These are phyloP conservation scores for Atractosteus spatula DNA, from an alignment of 2,113 vertebrate genomes.

Conservation along the genomic window DNA sequence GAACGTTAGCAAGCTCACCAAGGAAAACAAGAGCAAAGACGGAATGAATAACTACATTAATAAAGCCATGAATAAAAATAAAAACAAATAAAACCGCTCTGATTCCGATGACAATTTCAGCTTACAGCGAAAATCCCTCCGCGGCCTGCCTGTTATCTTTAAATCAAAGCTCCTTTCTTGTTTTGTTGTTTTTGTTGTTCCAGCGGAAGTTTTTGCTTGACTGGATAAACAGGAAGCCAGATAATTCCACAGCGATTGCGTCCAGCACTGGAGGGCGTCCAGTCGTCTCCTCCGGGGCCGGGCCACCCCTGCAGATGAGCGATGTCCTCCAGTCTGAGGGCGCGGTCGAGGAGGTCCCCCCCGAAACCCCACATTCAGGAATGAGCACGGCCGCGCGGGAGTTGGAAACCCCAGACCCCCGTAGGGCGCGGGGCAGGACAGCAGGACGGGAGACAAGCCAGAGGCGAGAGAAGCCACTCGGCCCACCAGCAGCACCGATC, in stretches of 20 bases:
- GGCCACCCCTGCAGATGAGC: too few relatives aligned
- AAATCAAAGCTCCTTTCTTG: constrained; percentile 5
- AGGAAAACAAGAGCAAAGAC: background rate
- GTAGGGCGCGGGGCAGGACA: too few relatives aligned
- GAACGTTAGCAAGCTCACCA: background rate
- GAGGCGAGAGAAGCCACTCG: too few relatives aligned
- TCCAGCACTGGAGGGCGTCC: background rate
- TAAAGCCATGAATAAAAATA: background rate
- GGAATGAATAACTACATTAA: too few relatives aligned
- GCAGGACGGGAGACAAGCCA: too few relatives aligned
- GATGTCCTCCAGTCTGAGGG: too few relatives aligned
- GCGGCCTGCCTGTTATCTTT: background rate
- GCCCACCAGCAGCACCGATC: too few relatives aligned
- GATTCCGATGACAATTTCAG: background rate
- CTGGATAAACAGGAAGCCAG: constrained; percentile 3
- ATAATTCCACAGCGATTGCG: background rate
- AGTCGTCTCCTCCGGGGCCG: background rate
- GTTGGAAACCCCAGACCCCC: too few relatives aligned
- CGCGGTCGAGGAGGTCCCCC: too few relatives aligned
- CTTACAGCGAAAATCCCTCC: background rate
- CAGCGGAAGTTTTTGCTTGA: background rate
- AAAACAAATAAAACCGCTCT: background rate
- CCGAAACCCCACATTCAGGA: too few relatives aligned
- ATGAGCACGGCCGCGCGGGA: too few relatives aligned
- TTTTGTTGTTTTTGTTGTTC: background rate